Base-by-base conservation (phyloP, 30 jellyfish, hydroid and myxozoan genomes). In the Rhopilema esculentum region DNA sequence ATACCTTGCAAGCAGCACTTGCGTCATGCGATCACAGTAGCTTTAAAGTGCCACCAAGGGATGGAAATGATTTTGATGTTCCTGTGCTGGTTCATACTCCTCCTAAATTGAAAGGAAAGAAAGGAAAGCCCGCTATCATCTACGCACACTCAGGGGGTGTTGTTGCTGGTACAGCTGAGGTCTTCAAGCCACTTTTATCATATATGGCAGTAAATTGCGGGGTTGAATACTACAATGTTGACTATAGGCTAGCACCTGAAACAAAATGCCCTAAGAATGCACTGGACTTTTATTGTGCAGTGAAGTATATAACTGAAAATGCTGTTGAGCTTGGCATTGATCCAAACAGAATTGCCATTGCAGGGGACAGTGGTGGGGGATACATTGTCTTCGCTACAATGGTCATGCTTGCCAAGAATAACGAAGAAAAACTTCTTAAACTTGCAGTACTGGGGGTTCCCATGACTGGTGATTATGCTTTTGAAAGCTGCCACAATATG, bases 321-420 rank as follows among this genome's bases (percentile, higher is more conserved):
- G 92, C 92, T 21, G 4, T 67, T 15, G 86, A 69, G 0, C 72
- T 32, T 27, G 92, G 92, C 2, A 19, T 83, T 69, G 92, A 83
- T 50, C 62, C 92, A 18, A 22, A 28, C 20, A 83, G 72, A 51
- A 83, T 83, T 69, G 92, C 79, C 25, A 83, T 83, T 69, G 68
- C 68, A 4, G 92, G 92, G 0, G 92, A 83, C 6, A 83, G 92
- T 20, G 92, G 92, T 25, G 92, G 92, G 0, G 92, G 92, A 20
- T 83, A 83, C 69, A 50, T 83, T 50, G 78, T 61, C 29, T 19
- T 48, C 32, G 92, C 72, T 6, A 65, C 92, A 8, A 83, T 83
- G 85, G 92, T 83, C 1, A 49, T 83, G 85, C 26, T 83, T 53
- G 92, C 92, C 8, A 85, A 83, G 50, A 70, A 29, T 15, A 78